A percentile compares a stretch with the other conserved stretches of the same genome.
Conservation (phyloP, 1,140 invertebrate genomes). For the Eurosta solidaginis region DNA sequence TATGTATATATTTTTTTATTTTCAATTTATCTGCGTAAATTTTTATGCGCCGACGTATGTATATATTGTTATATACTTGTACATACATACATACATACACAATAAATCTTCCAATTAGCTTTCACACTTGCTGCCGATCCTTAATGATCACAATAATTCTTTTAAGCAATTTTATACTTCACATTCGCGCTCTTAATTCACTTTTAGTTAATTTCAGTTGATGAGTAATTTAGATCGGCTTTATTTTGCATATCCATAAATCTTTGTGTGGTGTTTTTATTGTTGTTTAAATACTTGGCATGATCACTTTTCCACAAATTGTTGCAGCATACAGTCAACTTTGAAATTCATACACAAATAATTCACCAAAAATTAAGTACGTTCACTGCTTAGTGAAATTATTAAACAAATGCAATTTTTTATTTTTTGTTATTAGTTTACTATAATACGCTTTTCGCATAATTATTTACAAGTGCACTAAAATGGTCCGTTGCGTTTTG, state of each 20-base stretch:
- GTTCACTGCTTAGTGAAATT: not conserved
- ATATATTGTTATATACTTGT: not conserved
- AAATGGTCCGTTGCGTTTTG: not conserved
- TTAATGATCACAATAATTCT: slow-evolving; percentile 11
- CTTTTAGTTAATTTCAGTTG: not conserved
- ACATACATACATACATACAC: not conserved
- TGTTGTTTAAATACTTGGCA: not conserved
- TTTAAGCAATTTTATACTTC: not conserved
- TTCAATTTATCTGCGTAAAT: not conserved
- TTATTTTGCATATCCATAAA: not conserved
- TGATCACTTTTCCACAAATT: not conserved
- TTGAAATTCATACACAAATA: not conserved
- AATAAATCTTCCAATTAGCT: not conserved
- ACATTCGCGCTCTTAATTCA: not conserved
- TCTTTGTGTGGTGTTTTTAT: not conserved
- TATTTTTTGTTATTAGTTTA: not conserved
- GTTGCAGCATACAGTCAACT: not conserved
- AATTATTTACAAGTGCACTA: not conserved
- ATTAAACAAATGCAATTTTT: not conserved
- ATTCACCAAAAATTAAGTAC: too few relatives aligned
- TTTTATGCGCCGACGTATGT: too few relatives aligned
- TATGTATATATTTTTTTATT: too few relatives aligned
- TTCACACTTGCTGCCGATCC: not conserved
- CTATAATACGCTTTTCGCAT: not conserved
- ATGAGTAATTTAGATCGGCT: not conserved